Base-by-base conservation (phyloP, 2,797 vertebrate genomes). In the Graptemys geographica region DNA sequence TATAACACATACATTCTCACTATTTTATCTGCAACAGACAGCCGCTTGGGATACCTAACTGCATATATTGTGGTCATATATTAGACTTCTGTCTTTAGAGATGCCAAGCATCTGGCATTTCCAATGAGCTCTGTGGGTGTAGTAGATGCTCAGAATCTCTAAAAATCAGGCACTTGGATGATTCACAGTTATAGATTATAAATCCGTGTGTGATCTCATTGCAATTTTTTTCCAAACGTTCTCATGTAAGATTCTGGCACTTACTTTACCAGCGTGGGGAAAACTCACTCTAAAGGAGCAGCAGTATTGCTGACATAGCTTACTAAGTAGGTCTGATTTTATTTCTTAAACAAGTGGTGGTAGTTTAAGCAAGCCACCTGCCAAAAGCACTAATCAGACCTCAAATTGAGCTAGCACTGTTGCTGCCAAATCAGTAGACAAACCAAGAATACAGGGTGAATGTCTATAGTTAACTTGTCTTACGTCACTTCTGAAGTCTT, bases 61-160 rank as follows among this genome's bases (percentile, higher is more conserved):
- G 19, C 55, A 19, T 5, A 0, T 16, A 0, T 9, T 59, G 31
- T 16, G 37, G 44, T 31, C 47, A 8, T 49, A 86, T 52, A 0
- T 49, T 52, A 79, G 44, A 37, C 78, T 74, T 47, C 8, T 59
- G 65, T 2, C 7, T 18, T 16, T 16, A 13, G 13, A 55, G 62
- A n/a, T 69, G 0, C 87, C 51, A 74, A 47, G 55, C 13, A 59
- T 86, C 0, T 52, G 28, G 27, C 21, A 25, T 25, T 86, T 11
- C 52, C 59, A 28, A 1, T 53, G 44, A 76, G 12, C 12, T 28
- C n/a, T 37, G 19, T n/a, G n/a, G n/a, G 9, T 69, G 33, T 72
- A 9, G 16, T n/a, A 28, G 41, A 47, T 41, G 41, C 72, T 47
- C 25, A 78, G 41, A 76, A 76, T 49, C 27, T 9, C 44, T 78